Conservation (phyloP, 2,797 vertebrate species). For the Bucorvus abyssinicus region DNA sequence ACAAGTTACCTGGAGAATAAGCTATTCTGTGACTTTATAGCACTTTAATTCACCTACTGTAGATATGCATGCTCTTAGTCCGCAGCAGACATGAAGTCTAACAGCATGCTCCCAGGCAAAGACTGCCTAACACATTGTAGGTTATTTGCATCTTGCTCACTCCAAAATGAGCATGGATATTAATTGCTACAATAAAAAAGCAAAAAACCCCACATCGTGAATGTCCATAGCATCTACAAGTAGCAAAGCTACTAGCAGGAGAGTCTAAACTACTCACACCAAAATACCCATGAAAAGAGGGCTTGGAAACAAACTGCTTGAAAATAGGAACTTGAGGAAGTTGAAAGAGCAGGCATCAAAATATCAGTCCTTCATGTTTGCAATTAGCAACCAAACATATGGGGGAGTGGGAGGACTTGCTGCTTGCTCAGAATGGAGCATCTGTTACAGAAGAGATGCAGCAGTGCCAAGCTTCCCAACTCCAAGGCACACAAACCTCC, state of each 20-base stretch:
- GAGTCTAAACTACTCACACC: constrained; percentile 26
- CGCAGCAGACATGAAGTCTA: background rate
- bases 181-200: background rate
- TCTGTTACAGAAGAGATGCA: background rate
- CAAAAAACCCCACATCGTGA: background rate
- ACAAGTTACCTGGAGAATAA: background rate
- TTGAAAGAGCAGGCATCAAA: background rate
- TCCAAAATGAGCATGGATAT: background rate
- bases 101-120: background rate
- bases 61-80: background rate
- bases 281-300: constrained; percentile 1
- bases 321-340: background rate
- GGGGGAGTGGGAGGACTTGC: background rate
- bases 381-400: background rate
- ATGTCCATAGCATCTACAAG: background rate
- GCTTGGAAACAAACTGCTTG: constrained; percentile 35
- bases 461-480: background rate
- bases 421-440: background rate
- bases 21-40: background rate
- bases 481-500: background rate
- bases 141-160: background rate
- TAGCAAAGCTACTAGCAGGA: constrained; percentile 41
- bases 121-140: background rate
- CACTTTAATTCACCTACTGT: background rate
- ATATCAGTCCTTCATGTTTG: background rate